Percentiles rank a stretch among this genome's conserved stretches.
These are phyloP conservation scores for Pachypeltis micranthus DNA, from an alignment of 1,140 invertebrate genomes.

Conservation along the genomic window DNA sequence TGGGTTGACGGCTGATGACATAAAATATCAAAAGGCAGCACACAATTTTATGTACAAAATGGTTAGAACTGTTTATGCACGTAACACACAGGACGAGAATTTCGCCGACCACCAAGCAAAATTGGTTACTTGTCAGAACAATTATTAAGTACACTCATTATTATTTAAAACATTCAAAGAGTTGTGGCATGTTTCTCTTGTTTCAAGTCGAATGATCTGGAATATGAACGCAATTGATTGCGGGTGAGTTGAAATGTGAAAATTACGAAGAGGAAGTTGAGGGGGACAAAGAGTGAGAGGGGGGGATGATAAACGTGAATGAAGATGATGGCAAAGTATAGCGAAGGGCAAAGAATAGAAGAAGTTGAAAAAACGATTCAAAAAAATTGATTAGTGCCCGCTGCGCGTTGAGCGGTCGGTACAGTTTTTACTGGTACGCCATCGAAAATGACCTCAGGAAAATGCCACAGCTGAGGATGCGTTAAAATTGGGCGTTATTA, in stretches of 20 bases:
- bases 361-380: too few species aligned
- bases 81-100: conserved; percentile 2
- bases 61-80: neutral
- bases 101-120: conserved; percentile 18
- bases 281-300: too few species aligned
- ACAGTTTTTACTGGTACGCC: too few species aligned
- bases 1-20: too few species aligned
- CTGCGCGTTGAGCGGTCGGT: too few species aligned
- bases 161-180: conserved; percentile 10
- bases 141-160: conserved; percentile 13
- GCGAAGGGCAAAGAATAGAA: too few species aligned
- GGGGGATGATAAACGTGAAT: conserved; percentile 3
- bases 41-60: neutral
- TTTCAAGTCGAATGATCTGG: neutral
- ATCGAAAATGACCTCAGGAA: too few species aligned
- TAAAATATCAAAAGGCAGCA: too few species aligned
- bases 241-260: neutral
- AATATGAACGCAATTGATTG: neutral
- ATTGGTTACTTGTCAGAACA: conserved; percentile 1
- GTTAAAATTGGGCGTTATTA: conserved; percentile 9
- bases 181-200: conserved; percentile 16
- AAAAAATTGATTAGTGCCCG: too few species aligned
- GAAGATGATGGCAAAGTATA: conserved; percentile 1
- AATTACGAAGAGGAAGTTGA: too few species aligned
- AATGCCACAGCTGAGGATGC: conserved; percentile 20